phyloP scores from a whole-genome alignment of 2,888 invertebrate species.

The Caenorhabditis uteleia region DNA sequence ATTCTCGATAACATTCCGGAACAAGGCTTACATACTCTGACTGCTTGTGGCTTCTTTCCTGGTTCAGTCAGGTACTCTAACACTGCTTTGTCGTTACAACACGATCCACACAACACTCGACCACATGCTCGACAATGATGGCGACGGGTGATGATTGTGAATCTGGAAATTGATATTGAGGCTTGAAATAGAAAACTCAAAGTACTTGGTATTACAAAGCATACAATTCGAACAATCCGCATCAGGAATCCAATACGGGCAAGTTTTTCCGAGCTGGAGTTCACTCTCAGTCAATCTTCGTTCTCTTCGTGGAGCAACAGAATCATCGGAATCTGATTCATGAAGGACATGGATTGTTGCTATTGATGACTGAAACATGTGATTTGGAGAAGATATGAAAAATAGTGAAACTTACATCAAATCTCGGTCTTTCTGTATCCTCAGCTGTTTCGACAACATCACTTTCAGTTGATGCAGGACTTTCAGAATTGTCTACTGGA shows the following conservation, averaged over 20 bases:
- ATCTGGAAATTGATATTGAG: constrained; percentile 70
- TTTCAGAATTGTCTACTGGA: too few species aligned
- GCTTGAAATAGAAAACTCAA: neutral
- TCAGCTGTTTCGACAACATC: constrained; percentile 2
- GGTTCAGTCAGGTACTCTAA: constrained; percentile 48
- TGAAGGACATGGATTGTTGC: constrained; percentile 46
- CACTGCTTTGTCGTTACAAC: constrained; percentile 40
- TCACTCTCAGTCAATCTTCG: constrained; percentile 65
- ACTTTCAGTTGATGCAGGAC: neutral
- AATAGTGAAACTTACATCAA: constrained; percentile 2
- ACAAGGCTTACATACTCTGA: constrained; percentile 63
- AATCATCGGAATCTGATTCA: constrained; percentile 38
- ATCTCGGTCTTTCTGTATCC: constrained; percentile 16
- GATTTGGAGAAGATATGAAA: too few species aligned
- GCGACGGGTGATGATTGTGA: constrained; percentile 74
- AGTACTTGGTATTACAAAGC: constrained; percentile 81
- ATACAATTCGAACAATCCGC: constrained; percentile 82
- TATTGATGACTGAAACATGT: constrained; percentile 36
- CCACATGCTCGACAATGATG: constrained; percentile 73
- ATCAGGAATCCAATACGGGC: constrained; percentile 88
- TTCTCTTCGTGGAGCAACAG: constrained; percentile 23
- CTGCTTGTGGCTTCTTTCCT: constrained; percentile 46
- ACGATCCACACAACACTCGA: constrained; percentile 51
- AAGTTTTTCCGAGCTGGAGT: constrained; percentile 72
- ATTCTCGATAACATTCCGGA: constrained; percentile 58